Conservation (phyloP, 1,140 invertebrate species). For the Drosophila bifasciata region DNA sequence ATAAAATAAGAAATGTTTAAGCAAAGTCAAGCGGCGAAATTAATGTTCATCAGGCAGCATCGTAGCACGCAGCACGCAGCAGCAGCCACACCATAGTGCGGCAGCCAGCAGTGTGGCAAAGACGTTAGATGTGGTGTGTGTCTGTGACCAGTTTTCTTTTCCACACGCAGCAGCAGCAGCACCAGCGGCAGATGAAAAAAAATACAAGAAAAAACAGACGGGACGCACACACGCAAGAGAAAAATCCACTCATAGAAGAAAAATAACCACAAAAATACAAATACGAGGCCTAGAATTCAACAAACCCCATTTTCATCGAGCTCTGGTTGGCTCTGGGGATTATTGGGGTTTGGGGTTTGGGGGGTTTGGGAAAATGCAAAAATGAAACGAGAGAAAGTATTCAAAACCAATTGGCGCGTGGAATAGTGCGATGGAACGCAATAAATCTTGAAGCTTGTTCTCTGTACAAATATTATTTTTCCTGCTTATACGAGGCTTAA, state of each 20-base stretch:
- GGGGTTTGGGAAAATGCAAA: conserved; percentile 13
- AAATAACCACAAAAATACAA: conserved; percentile 41
- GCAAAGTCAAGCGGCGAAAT: conserved; percentile 62
- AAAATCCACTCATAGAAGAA: conserved; percentile 42
- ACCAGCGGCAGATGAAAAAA: conserved; percentile 18
- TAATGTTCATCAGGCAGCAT: conserved; percentile 64
- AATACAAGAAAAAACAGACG: conserved; percentile 46
- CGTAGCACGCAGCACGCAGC: conserved; percentile 52
- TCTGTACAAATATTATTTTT: too few relatives aligned
- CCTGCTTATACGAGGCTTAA: too few relatives aligned
- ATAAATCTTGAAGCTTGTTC: background rate
- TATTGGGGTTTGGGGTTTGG: too few relatives aligned
- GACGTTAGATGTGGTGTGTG: conserved; percentile 8
- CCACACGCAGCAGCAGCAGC: conserved; percentile 50
- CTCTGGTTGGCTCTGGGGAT: too few relatives aligned
- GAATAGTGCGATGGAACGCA: background rate
- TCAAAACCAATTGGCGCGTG: conserved; percentile 1
- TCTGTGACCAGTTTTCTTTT: conserved; percentile 64
- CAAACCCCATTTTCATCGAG: conserved; percentile 7
- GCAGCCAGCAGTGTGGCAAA: too few relatives aligned
- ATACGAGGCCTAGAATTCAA: conserved; percentile 58
- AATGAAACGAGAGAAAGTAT: conserved; percentile 32
- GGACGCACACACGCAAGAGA: conserved; percentile 24
- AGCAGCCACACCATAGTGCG: conserved; percentile 19
- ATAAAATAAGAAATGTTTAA: conserved; percentile 29